Base-by-base conservation (phyloP, 2,113 vertebrate species). In the Noctilio leporinus region DNA sequence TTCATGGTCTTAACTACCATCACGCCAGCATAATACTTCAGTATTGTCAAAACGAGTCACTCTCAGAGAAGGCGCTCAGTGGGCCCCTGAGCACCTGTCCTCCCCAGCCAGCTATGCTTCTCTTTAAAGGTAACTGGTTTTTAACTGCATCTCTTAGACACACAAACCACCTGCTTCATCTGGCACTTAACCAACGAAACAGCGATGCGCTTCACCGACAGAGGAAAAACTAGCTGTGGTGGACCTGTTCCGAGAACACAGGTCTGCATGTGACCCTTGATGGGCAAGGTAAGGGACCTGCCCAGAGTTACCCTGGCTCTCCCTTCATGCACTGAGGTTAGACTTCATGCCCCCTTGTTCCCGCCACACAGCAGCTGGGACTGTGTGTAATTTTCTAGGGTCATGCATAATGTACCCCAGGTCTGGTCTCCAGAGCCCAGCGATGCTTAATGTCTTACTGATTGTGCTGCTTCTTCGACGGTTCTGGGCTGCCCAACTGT, bases 131-230 rank as follows among this genome's bases (percentile, higher is more conserved):
- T 16, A 65, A 43, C 47, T 3, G 67, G 38, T n/a, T 89, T 84
- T 62, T 43, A 80, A 92, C 51, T 9, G 22, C 35, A 4, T 49
- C 16, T 30, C 30, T 10, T 69, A 47, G 57, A 75, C 72, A 59
- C 26, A 55, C 43, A 8, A 28, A 35, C 73, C 62, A 51, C 38
- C 49, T 55, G 10, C 16, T 35, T 78, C 49, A 43, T 16, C 49
- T 8, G 43, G 45, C 38, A n/a, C 38, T 72, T 43, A 55, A 33
- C 75, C 47, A 26, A 38, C 92, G 81, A 35, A 30, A 43, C 0
- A 5, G 57, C 0, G 2, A 35, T 17, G 22, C 26, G 45, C 73
- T 76, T 22, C 43, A 57, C 2, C 0, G 4, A 40, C 0, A 1
- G 86, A 70, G 10, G 78, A 55, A 38, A 47, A 28, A 7, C 26